A percentile compares a stretch with the other conserved stretches of the same genome.
Conservation (phyloP, 1,140 invertebrate genomes). For the Phortica variegata region DNA sequence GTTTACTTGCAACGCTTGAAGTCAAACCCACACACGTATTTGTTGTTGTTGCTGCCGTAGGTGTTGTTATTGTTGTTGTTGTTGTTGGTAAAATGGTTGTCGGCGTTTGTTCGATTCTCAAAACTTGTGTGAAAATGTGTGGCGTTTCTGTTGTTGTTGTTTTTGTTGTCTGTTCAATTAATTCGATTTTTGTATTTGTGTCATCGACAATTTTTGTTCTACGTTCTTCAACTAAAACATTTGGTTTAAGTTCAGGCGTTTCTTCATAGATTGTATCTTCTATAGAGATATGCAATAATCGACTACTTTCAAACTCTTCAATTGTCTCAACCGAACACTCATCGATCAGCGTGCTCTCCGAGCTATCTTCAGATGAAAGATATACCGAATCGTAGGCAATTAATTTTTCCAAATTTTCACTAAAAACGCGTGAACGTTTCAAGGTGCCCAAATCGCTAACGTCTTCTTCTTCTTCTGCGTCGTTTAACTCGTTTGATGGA, state of each 20-base stretch:
- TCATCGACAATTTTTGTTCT: conserved; percentile 22
- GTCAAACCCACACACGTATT: conserved; percentile 22
- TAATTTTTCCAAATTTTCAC: conserved; percentile 37
- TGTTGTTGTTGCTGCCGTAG: background rate
- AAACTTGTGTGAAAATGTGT: conserved; percentile 39
- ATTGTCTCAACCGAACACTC: conserved; percentile 35
- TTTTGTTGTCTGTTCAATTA: conserved; percentile 1
- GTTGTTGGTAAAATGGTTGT: background rate
- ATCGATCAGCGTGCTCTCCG: conserved; percentile 46
- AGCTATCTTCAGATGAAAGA: conserved; percentile 53
- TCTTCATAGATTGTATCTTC: conserved; percentile 48
- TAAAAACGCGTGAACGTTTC: conserved; percentile 21
- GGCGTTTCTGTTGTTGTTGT: conserved; percentile 12
- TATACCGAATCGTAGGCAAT: conserved; percentile 57
- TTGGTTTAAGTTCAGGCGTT: conserved; percentile 28
- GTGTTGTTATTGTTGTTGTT: background rate
- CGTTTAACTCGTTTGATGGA: background rate
- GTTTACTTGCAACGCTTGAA: conserved; percentile 38
- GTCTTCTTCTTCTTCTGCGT: conserved; percentile 6
- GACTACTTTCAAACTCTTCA: conserved; percentile 32
- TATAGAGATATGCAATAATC: conserved; percentile 45
- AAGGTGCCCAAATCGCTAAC: conserved; percentile 33
- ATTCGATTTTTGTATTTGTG: conserved; percentile 1
- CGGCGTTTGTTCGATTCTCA: conserved; percentile 34
- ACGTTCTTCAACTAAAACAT: no score